Conservation (phyloP, 2,888 invertebrate genomes). For the Oscheius sp. region DNA sequence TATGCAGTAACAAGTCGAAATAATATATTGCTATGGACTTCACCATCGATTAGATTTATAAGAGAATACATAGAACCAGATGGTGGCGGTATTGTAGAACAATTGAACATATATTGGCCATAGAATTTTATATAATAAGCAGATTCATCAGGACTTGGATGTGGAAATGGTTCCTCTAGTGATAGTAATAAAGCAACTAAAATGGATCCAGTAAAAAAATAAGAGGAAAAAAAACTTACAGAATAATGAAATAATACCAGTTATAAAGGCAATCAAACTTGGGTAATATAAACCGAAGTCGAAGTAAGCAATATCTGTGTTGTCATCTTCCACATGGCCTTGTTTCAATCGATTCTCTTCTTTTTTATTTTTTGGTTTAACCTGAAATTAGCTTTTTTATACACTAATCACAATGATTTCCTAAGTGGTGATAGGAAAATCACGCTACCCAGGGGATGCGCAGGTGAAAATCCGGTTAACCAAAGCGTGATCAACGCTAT, state of each 20-base stretch:
- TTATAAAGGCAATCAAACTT: conserved; percentile 1
- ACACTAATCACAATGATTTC: neutral
- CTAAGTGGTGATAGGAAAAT: too few relatives aligned
- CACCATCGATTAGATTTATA: conserved; percentile 13
- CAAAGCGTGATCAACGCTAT: neutral
- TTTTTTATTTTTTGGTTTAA: conserved; percentile 5
- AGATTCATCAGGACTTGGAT: neutral
- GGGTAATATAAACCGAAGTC: conserved; percentile 15
- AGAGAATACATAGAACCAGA: neutral
- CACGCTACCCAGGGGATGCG: neutral
- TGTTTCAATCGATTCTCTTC: conserved; percentile 8
- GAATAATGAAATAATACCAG: conserved; percentile 8
- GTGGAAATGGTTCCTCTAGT: neutral
- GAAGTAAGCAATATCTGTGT: conserved; percentile 21
- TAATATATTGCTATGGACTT: conserved; percentile 15
- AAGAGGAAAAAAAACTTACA: neutral
- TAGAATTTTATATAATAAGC: conserved; percentile 1
- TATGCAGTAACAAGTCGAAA: conserved; percentile 22
- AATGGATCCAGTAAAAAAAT: neutral
- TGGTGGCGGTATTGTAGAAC: neutral
- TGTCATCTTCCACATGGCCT: conserved; percentile 16
- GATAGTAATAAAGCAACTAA: neutral
- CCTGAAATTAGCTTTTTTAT: neutral
- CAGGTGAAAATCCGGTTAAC: conserved; percentile 14
- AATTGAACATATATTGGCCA: conserved; percentile 19